These are phyloP conservation scores for Drosophila borborema DNA, from an alignment of 2,888 invertebrate genomes.

Conservation along the genomic window DNA sequence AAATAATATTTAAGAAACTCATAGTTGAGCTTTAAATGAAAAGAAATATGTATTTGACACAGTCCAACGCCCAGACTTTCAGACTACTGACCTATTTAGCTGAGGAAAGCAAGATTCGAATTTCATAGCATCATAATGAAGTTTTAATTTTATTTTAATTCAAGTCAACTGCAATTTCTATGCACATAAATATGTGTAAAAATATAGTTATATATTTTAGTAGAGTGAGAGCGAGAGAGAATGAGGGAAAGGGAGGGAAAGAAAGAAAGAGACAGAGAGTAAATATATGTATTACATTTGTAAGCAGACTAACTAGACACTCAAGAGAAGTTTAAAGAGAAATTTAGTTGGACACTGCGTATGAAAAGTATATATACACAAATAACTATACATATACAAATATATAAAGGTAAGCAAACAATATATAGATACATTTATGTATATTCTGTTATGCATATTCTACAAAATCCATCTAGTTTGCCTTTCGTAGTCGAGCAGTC, in stretches of 20 bases:
- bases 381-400: background rate
- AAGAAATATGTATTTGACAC: background rate
- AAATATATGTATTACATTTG: background rate
- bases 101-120: background rate
- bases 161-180: background rate
- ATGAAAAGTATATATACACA: too few relatives aligned
- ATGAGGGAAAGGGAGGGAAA: too few relatives aligned
- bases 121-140: background rate
- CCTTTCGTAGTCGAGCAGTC: too few relatives aligned
- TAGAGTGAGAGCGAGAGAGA: too few relatives aligned
- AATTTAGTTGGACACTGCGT: background rate
- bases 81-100: background rate
- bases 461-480: too few relatives aligned
- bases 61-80: background rate
- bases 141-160: background rate
- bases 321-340: background rate
- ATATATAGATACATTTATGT: too few relatives aligned
- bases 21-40: background rate
- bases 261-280: too few relatives aligned
- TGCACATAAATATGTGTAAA: slow-evolving; percentile 4
- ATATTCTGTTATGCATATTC: too few relatives aligned
- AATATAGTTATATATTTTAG: background rate
- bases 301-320: background rate
- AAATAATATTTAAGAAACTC: background rate
- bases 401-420: too few relatives aligned